Conservation (phyloP, 2,797 vertebrate genomes). For the Parambassis ranga region DNA sequence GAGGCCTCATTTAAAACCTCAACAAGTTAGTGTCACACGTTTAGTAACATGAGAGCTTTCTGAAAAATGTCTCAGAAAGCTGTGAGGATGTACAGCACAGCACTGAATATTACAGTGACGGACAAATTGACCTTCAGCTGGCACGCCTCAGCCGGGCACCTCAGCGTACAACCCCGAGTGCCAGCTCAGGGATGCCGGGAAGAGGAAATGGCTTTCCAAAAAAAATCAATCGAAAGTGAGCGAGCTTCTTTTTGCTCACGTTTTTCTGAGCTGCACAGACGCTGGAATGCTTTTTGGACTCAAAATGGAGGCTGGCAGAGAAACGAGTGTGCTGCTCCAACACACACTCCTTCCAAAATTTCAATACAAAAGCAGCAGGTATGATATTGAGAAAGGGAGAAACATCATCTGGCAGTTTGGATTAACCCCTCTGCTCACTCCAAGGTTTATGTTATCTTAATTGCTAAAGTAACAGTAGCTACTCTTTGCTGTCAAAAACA, state of each 20-base stretch:
- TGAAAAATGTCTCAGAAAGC: constrained; percentile 52
- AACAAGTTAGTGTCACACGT: constrained; percentile 41
- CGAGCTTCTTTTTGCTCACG: constrained; percentile 27
- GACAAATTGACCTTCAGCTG: constrained; percentile 52
- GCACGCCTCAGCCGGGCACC: constrained; percentile 14
- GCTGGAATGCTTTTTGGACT: constrained; percentile 66
- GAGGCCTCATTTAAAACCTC: constrained; percentile 43
- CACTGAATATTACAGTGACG: constrained; percentile 46
- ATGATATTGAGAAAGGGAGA: constrained; percentile 26
- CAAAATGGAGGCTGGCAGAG: constrained; percentile 53
- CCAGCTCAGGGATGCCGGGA: constrained; percentile 52
- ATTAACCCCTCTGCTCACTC: constrained; percentile 25
- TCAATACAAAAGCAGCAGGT: constrained; percentile 49
- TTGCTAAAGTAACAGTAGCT: constrained; percentile 46
- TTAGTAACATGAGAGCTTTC: constrained; percentile 58
- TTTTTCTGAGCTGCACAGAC: constrained; percentile 47
- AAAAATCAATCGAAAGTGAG: constrained; percentile 45
- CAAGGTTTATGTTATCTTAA: constrained; percentile 41
- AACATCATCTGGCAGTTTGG: constrained; percentile 13
- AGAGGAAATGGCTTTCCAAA: constrained; percentile 42
- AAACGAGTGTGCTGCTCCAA: constrained; percentile 38
- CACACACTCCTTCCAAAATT: constrained; percentile 51
- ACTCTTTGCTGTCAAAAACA: constrained; percentile 46
- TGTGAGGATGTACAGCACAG: neutral
- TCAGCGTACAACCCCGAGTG: neutral